Percentiles rank a stretch among this genome's conserved stretches.
Conservation (phyloP, 1,140 invertebrate genomes). For the Epicauta chinensis region DNA sequence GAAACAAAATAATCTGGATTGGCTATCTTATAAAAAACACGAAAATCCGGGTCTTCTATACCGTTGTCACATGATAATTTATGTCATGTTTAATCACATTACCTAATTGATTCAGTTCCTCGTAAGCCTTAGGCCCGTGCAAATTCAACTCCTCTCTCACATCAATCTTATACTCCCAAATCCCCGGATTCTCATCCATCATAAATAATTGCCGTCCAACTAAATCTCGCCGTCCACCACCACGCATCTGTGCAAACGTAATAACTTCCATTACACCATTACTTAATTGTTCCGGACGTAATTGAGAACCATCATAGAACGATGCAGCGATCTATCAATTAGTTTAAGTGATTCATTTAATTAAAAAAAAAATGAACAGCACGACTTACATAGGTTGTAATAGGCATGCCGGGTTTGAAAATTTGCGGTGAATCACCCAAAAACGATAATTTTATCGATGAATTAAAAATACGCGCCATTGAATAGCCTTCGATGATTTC, state of each 20-base stretch:
- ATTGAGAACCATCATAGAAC: slow-evolving; percentile 69
- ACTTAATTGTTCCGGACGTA: slow-evolving; percentile 51
- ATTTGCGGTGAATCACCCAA: slow-evolving; percentile 85
- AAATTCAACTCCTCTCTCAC: slow-evolving; percentile 52
- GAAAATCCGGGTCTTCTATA: too few species aligned
- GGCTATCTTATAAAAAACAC: too few species aligned
- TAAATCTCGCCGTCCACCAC: slow-evolving; percentile 51
- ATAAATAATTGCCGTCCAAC: slow-evolving; percentile 50
- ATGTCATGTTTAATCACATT: too few species aligned
- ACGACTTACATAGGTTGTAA: slow-evolving; percentile 61
- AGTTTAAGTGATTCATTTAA: not conserved
- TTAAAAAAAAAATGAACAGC: slow-evolving; percentile 14
- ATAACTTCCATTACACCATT: slow-evolving; percentile 55
- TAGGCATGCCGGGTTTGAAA: slow-evolving; percentile 90
- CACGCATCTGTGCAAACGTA: slow-evolving; percentile 49
- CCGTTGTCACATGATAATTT: too few species aligned
- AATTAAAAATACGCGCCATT: slow-evolving; percentile 80
- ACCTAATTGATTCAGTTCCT: slow-evolving; percentile 33
- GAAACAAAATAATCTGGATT: too few species aligned
- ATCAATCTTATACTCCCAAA: slow-evolving; percentile 75
- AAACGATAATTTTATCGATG: slow-evolving; percentile 72
- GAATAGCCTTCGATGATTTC: slow-evolving; percentile 83
- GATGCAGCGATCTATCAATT: slow-evolving; percentile 63
- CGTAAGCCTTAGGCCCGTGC: slow-evolving; percentile 29
- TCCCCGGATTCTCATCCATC: slow-evolving; percentile 53